Percentiles rank a stretch among this genome's conserved stretches.
Evolutionary conservation across 2,888 invertebrate genomes (phyloP).

Genomic region (Trissoscelio sp.): DNA sequence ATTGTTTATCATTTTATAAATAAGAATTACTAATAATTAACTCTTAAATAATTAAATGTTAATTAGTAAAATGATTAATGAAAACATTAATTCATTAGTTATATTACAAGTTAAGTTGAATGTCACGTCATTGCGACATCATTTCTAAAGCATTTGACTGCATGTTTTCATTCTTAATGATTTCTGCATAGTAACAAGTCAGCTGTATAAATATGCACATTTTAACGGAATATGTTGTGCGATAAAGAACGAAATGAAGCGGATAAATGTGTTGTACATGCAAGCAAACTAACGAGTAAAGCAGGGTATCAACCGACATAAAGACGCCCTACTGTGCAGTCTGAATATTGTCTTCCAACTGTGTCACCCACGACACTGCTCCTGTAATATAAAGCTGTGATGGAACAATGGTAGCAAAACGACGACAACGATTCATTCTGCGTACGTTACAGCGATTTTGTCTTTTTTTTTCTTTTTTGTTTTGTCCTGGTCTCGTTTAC

Average conservation of each 20-base stretch:
- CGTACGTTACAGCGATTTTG: constrained; percentile 30
- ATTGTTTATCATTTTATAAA: too few relatives aligned
- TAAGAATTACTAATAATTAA: too few relatives aligned
- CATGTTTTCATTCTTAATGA: constrained; percentile 22
- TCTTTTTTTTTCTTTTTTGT: constrained; percentile 24
- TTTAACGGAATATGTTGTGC: constrained; percentile 37
- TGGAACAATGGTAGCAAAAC: constrained; percentile 70
- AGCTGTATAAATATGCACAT: constrained; percentile 30
- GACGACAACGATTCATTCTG: constrained; percentile 66
- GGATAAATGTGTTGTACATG: constrained; percentile 57
- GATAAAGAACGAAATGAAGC: constrained; percentile 60
- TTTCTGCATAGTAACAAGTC: constrained; percentile 8
- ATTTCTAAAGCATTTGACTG: not conserved
- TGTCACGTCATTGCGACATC: too few relatives aligned
- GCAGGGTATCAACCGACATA: constrained; percentile 62
- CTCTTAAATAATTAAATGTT: too few relatives aligned
- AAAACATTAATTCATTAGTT: too few relatives aligned
- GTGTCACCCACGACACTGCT: constrained; percentile 70
- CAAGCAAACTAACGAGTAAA: constrained; percentile 58
- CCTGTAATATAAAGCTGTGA: constrained; percentile 68
- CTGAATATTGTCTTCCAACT: constrained; percentile 68
- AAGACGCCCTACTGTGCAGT: constrained; percentile 68
- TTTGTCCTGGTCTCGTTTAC: constrained; percentile 44
- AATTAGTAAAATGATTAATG: too few relatives aligned
- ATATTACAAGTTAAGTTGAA: too few relatives aligned